Percentiles rank a stretch among this genome's conserved stretches.
phyloP scores from a whole-genome alignment of 2,888 invertebrate genomes.

The Agrotis segetum region DNA sequence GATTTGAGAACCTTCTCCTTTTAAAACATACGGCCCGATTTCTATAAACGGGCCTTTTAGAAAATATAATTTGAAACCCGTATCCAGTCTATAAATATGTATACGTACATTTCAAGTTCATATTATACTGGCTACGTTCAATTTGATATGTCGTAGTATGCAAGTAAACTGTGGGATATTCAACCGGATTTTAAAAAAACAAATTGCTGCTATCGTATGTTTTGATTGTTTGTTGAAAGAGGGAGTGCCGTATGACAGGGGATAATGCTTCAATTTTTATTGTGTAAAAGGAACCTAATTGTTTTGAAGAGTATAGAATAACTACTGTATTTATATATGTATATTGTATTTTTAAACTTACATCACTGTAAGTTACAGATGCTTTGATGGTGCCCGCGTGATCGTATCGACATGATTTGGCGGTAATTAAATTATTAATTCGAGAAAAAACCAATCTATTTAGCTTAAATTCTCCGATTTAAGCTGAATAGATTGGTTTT shows the following conservation, averaged over 20 bases:
- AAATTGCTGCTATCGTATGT: conserved; percentile 29
- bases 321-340: too few relatives aligned
- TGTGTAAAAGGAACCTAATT: neutral
- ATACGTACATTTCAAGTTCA: neutral
- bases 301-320: neutral
- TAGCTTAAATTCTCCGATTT: too few relatives aligned
- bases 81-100: neutral
- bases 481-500: too few relatives aligned
- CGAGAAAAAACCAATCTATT: too few relatives aligned
- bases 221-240: conserved; percentile 33
- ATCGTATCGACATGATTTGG: too few relatives aligned
- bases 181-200: conserved; percentile 43
- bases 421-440: too few relatives aligned
- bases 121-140: neutral
- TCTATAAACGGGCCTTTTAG: neutral
- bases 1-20: neutral
- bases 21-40: neutral
- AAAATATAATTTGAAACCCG: neutral
- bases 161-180: conserved; percentile 5
- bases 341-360: conserved; percentile 12
- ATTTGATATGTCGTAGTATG: neutral
- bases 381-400: too few relatives aligned
- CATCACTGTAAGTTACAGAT: neutral
- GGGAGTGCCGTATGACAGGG: neutral
- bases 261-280: conserved; percentile 22